Conservation (phyloP, 1,140 invertebrate species). For the Drosophila tristis region DNA sequence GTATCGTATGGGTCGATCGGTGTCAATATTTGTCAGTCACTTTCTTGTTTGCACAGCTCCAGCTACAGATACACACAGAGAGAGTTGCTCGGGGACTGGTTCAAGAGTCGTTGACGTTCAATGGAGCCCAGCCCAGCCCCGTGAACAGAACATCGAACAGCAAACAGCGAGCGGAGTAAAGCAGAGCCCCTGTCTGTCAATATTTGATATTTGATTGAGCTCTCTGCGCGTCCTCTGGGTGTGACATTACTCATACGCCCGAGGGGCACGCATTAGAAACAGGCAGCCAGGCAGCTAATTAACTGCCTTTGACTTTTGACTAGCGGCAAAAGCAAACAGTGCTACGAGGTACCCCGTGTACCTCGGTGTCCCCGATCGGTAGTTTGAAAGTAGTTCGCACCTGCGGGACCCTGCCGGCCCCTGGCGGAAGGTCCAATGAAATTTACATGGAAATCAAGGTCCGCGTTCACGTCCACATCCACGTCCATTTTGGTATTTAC, state of each 20-base stretch:
- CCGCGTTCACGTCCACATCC: background rate
- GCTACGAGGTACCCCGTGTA: background rate
- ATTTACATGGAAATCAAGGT: slow-evolving; percentile 71
- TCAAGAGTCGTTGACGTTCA: slow-evolving; percentile 69
- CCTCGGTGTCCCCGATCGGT: slow-evolving; percentile 20
- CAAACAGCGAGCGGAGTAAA: slow-evolving; percentile 20
- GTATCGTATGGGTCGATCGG: slow-evolving; percentile 63
- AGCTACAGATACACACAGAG: background rate
- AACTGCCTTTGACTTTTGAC: slow-evolving; percentile 51
- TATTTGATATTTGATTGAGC: slow-evolving; percentile 50
- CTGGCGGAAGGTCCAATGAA: background rate
- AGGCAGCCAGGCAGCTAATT: slow-evolving; percentile 60
- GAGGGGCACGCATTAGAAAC: slow-evolving; percentile 67
- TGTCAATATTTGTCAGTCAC: slow-evolving; percentile 76
- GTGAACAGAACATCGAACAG: slow-evolving; percentile 10
- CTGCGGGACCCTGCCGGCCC: slow-evolving; percentile 23
- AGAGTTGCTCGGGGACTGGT: slow-evolving; percentile 53
- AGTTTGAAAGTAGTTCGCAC: slow-evolving; percentile 79
- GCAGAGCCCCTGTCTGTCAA: slow-evolving; percentile 14
- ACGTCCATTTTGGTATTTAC: slow-evolving; percentile 44
- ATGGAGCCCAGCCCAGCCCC: slow-evolving; percentile 2
- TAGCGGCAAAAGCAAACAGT: slow-evolving; percentile 28
- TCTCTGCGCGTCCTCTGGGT: slow-evolving; percentile 37
- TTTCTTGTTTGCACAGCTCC: slow-evolving; percentile 68
- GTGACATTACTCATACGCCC: slow-evolving; percentile 79